Evolutionary conservation across 2,888 invertebrate species (phyloP).

Genomic region (Eucriotettix oculatus): DNA sequence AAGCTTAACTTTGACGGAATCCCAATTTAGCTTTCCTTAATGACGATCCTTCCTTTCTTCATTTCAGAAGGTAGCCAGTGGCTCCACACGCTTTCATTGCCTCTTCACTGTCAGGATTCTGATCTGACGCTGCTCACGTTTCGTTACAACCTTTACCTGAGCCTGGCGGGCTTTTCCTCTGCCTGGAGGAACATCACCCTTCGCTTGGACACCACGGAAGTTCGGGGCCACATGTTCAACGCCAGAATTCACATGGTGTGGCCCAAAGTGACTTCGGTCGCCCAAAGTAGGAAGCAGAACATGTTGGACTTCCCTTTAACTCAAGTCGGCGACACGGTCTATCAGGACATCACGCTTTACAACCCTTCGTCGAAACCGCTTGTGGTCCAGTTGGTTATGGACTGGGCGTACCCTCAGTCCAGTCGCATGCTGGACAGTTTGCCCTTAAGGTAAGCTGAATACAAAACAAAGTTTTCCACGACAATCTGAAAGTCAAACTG

Average conservation of each 20-base stretch:
- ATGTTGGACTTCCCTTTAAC: slow-evolving; percentile 49
- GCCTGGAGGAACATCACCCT: slow-evolving; percentile 52
- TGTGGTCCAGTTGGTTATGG: slow-evolving; percentile 55
- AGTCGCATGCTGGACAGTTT: background rate
- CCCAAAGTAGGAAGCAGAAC: slow-evolving; percentile 24
- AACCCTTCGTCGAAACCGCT: slow-evolving; percentile 56
- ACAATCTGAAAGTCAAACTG: no score
- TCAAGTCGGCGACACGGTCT: slow-evolving; percentile 50
- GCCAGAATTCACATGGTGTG: slow-evolving; percentile 49
- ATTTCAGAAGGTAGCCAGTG: slow-evolving; percentile 45
- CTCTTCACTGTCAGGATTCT: slow-evolving; percentile 47
- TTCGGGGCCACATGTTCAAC: slow-evolving; percentile 30
- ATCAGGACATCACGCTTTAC: slow-evolving; percentile 45
- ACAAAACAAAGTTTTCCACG: no score
- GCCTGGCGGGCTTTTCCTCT: slow-evolving; percentile 24
- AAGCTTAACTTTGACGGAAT: no score
- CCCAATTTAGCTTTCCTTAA: no score
- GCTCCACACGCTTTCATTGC: slow-evolving; percentile 44
- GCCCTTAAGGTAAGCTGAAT: background rate
- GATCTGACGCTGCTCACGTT: slow-evolving; percentile 48
- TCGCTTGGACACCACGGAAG: slow-evolving; percentile 56
- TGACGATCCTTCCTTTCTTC: background rate
- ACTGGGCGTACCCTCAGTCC: slow-evolving; percentile 37
- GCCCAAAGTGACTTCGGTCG: slow-evolving; percentile 34
- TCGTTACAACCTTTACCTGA: slow-evolving; percentile 41